Conservation (phyloP, 2,888 invertebrate species). For the Temnothorax rugatulus region DNA sequence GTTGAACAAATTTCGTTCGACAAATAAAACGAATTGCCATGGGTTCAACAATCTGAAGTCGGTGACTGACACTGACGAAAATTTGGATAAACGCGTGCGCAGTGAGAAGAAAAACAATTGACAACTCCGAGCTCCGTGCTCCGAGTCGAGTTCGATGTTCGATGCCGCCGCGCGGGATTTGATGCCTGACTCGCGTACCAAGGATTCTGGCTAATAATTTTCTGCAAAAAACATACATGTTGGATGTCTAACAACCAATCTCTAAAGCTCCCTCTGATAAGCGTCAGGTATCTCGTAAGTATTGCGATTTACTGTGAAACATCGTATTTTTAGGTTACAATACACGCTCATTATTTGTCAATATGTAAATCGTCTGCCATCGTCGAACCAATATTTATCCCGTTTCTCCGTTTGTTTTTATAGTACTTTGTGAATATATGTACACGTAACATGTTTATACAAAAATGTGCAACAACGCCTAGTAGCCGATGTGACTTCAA, state of each 20-base stretch:
- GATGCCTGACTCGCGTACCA: not conserved
- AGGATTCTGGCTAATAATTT: not conserved
- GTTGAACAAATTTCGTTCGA: too few species aligned
- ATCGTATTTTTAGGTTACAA: not conserved
- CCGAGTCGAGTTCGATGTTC: not conserved
- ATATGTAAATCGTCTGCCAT: not conserved
- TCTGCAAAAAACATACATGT: not conserved
- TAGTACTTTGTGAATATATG: not conserved
- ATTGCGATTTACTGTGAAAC: not conserved
- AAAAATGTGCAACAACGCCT: not conserved
- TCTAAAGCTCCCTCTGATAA: not conserved
- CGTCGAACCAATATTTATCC: not conserved
- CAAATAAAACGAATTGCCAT: too few species aligned
- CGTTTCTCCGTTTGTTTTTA: not conserved
- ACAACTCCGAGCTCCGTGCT: not conserved
- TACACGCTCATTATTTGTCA: not conserved
- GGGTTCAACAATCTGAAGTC: too few species aligned
- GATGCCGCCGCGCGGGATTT: too few species aligned
- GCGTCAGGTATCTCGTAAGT: not conserved
- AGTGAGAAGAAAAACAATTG: not conserved
- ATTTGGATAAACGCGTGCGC: too few species aligned
- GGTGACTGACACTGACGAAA: too few species aligned
- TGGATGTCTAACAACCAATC: not conserved
- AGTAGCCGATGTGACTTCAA: not conserved
- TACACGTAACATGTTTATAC: not conserved